Percentiles rank a stretch among this genome's conserved stretches.
Conservation (phyloP, 2,113 vertebrate genomes). For the Sinocyclocheilus anshuiensis region DNA sequence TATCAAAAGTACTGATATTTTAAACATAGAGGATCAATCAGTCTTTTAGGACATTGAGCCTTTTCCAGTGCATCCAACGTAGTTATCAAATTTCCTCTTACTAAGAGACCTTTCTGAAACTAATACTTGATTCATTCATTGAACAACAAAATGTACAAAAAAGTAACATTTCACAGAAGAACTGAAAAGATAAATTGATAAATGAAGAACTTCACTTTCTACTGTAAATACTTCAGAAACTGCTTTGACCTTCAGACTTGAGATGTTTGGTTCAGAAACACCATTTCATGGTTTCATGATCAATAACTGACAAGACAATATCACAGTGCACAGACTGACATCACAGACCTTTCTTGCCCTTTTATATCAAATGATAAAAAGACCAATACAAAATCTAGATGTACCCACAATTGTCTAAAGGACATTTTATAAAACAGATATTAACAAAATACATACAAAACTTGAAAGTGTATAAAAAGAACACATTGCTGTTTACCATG, state of each 20-base stretch:
- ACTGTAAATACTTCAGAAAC: neutral
- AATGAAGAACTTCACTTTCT: neutral
- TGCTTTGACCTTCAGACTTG: neutral
- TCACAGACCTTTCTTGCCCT: neutral
- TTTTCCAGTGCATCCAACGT: conserved; percentile 24
- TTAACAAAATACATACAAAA: conserved; percentile 77
- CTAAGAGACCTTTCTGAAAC: neutral
- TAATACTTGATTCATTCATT: conserved; percentile 14
- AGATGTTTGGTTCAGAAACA: conserved; percentile 5
- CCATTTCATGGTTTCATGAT: conserved; percentile 3
- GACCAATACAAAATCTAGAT: conserved; percentile 22
- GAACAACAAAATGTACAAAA: conserved; percentile 22
- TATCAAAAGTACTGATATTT: conserved; percentile 18
- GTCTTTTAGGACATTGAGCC: neutral
- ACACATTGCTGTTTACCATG: neutral
- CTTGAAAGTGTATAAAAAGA: conserved; percentile 67
- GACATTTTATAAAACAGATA: conserved; percentile 71
- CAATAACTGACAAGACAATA: neutral
- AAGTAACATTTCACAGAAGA: conserved; percentile 13
- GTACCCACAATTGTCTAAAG: conserved; percentile 30
- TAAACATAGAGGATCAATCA: neutral
- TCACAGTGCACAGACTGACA: neutral
- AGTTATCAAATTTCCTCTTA: neutral
- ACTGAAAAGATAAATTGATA: neutral
- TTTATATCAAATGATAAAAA: conserved; percentile 1